Base-by-base conservation (phyloP, 2,888 invertebrate species). In the Acronicta psi region DNA sequence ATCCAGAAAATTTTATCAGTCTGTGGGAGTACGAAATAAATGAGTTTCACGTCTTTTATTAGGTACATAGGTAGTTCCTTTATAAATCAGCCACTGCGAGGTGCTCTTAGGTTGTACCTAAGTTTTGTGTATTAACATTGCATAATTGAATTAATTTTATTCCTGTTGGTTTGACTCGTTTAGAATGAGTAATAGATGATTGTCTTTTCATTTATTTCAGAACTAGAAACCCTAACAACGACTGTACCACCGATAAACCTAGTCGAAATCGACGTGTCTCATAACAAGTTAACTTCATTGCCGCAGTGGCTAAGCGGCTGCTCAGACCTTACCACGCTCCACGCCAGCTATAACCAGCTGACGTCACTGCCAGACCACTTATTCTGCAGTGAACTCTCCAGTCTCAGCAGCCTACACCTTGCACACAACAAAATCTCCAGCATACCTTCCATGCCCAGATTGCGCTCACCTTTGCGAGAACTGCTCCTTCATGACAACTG, bases 271-370 rank as follows among this genome's bases (percentile, higher is more conserved):
- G 96, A 98, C 81, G 96, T 98, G 11, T 97, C 97, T 8, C 96
- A 97, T 84, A 98, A 98, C 81, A 96, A 96, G 77, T 88, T 98
- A 59, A 95, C 95, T 18, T 92, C 95, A 7, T 87, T 98, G 50
- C 97, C 98, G 0, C 96, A 96, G 75, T 98, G 97, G 97, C 90
- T 97, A 41, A 96, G 96, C 11, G 96, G 96, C 34, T 96, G 97
- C 79, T 96, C 95, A 16, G 95, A 96, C 64, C 90, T 98, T 44
- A 95, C 96, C 44, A 96, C 96, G 10, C 92, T 98, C 13, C 96
- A 96, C 76, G 97, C 97, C 14, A 96, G 96, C 73, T 96, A 97
- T 85, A 98, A 98, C 81, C 93, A 95, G 42, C 87, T 97, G 44
- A 95, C 95, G 29, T 95, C 95, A 11, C 91, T 97, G 11, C 97